Conservation (phyloP, 2,113 vertebrate genomes). For the Hippopotamus amphibius region DNA sequence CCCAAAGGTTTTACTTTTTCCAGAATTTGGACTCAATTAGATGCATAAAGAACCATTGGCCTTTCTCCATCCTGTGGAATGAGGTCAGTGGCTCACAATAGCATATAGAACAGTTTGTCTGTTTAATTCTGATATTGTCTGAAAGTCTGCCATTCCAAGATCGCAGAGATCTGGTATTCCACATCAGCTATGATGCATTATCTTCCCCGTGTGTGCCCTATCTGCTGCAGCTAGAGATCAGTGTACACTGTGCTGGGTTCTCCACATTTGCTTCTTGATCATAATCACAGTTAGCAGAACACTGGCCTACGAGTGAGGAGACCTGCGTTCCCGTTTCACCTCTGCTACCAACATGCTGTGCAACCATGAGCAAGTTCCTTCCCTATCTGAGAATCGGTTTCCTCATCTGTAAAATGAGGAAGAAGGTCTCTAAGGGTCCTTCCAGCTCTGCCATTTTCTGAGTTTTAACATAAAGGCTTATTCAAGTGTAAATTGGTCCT, state of each 20-base stretch:
- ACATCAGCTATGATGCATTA: neutral
- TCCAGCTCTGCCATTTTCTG: neutral
- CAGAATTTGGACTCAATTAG: neutral
- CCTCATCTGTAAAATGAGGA: constrained; percentile 51
- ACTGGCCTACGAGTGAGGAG: neutral
- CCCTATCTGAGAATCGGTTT: neutral
- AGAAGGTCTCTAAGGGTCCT: neutral
- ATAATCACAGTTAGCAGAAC: neutral
- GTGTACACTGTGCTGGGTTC: neutral
- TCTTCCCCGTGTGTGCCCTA: neutral
- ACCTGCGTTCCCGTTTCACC: neutral
- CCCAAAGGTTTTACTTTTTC: neutral
- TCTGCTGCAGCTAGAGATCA: neutral
- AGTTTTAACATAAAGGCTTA: neutral
- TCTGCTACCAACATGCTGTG: neutral
- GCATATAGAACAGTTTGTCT: neutral
- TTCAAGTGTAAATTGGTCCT: neutral
- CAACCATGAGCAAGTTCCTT: neutral
- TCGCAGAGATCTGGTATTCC: constrained; percentile 11
- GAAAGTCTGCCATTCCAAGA: neutral
- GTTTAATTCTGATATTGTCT: constrained; percentile 28
- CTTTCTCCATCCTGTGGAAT: constrained; percentile 43
- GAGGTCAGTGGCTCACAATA: neutral
- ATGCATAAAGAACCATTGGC: neutral
- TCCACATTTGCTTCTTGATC: neutral